Evolutionary conservation across 2,888 invertebrate genomes (phyloP).

Genomic region (Podabrus alpinus): DNA sequence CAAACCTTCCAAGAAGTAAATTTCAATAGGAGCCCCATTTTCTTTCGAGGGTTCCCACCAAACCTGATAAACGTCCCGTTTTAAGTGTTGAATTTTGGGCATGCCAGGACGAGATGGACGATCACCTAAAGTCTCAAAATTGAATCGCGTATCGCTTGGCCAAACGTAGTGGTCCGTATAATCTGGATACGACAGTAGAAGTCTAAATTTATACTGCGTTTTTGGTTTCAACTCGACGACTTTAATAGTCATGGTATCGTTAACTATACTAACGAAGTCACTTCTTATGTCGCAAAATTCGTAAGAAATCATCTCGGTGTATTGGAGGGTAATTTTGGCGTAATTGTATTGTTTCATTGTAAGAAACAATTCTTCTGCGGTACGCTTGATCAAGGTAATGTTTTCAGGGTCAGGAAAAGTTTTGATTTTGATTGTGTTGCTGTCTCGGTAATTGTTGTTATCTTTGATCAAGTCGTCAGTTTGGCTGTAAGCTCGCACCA

Average conservation of each 20-base stretch:
- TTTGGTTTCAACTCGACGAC: constrained; percentile 67
- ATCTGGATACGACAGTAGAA: constrained; percentile 67
- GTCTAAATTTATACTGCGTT: constrained; percentile 76
- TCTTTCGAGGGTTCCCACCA: constrained; percentile 80
- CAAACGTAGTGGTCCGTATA: constrained; percentile 67
- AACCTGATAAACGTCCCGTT: constrained; percentile 75
- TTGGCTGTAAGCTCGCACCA: constrained; percentile 75
- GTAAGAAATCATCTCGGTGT: constrained; percentile 56
- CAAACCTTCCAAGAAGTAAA: constrained; percentile 77
- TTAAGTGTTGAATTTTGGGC: constrained; percentile 74
- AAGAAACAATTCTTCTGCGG: constrained; percentile 66
- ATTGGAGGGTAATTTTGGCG: constrained; percentile 57
- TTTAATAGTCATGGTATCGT: constrained; percentile 46
- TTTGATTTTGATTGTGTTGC: constrained; percentile 61
- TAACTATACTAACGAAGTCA: constrained; percentile 33
- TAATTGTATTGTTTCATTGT: constrained; percentile 69
- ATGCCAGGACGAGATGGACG: constrained; percentile 79
- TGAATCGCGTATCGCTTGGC: constrained; percentile 73
- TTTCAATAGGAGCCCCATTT: constrained; percentile 74
- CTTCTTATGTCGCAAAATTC: constrained; percentile 50
- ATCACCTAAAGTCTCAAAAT: constrained; percentile 78
- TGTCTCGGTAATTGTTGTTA: constrained; percentile 56
- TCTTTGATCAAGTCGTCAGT: constrained; percentile 67
- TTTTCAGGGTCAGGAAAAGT: constrained; percentile 76
- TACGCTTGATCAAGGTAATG: constrained; percentile 61